These are phyloP conservation scores for Lepus americanus DNA, from an alignment of 2,113 vertebrate species.

Conservation along the genomic window DNA sequence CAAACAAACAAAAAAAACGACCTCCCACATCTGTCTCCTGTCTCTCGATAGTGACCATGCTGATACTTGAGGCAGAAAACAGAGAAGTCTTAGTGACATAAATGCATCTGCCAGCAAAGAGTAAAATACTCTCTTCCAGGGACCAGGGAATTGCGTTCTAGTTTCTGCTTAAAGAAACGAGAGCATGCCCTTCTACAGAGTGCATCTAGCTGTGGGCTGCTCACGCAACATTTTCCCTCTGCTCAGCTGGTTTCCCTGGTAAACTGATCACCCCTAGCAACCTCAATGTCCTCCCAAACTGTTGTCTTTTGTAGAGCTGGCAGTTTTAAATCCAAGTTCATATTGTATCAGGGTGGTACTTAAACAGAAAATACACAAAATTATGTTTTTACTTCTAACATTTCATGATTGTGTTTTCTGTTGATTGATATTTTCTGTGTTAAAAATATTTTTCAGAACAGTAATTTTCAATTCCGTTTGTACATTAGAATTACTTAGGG, in stretches of 20 bases:
- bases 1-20: no score
- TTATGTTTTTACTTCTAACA: not conserved
- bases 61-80: constrained; percentile 22
- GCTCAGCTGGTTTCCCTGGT: constrained; percentile 38
- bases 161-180: constrained; percentile 36
- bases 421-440: no score
- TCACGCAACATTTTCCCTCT: fast-evolving
- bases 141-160: not conserved
- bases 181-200: not conserved
- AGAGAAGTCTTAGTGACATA: not conserved
- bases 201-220: not conserved
- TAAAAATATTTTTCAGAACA: not conserved
- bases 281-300: not conserved
- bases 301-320: not conserved
- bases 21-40: not conserved
- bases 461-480: not conserved
- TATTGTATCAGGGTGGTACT: not conserved
- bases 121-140: not conserved
- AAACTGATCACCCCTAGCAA: constrained; percentile 48
- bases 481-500: not conserved
- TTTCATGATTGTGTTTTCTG: not conserved
- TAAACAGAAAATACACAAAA: not conserved
- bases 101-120: not conserved
- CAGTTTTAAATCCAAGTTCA: constrained; percentile 48
- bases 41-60: not conserved